A percentile compares a stretch with the other conserved stretches of the same genome.
phyloP scores from a whole-genome alignment of 2,113 vertebrate genomes.

The Ageneiosus marmoratus region DNA sequence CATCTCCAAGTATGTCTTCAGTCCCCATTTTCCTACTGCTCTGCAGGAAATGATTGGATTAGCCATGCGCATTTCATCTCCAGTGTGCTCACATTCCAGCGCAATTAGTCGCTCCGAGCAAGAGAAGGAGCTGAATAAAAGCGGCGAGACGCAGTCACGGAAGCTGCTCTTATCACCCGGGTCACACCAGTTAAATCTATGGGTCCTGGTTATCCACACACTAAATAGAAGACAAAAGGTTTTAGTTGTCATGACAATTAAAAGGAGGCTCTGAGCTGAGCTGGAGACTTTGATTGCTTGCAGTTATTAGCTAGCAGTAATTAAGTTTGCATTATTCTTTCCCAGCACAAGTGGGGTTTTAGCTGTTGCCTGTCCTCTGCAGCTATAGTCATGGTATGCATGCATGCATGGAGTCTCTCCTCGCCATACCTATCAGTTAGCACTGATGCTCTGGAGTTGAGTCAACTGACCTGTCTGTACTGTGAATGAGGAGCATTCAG shows the following conservation, averaged over 20 bases:
- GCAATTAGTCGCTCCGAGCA: slow-evolving; percentile 67
- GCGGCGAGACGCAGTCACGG: slow-evolving; percentile 49
- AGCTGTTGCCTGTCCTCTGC: slow-evolving; percentile 51
- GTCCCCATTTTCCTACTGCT: slow-evolving; percentile 56
- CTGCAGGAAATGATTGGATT: slow-evolving; percentile 66
- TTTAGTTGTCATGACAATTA: slow-evolving; percentile 70
- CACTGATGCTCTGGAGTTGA: slow-evolving; percentile 50
- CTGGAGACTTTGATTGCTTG: slow-evolving; percentile 63
- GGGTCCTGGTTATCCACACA: slow-evolving; percentile 58
- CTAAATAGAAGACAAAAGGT: slow-evolving; percentile 66
- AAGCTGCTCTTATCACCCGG: slow-evolving; percentile 61
- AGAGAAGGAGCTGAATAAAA: slow-evolving; percentile 61
- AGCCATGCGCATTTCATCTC: slow-evolving; percentile 65
- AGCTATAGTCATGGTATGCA: slow-evolving; percentile 45
- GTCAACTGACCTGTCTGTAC: slow-evolving; percentile 44
- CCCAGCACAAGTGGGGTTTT: slow-evolving; percentile 54
- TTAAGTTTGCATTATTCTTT: slow-evolving; percentile 72
- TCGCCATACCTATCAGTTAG: slow-evolving; percentile 40
- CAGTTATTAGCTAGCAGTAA: slow-evolving; percentile 74
- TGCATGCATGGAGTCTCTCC: slow-evolving; percentile 8
- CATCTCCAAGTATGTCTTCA: slow-evolving; percentile 53
- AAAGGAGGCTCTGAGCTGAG: slow-evolving; percentile 64
- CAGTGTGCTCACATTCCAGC: slow-evolving; percentile 62
- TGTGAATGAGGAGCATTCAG: slow-evolving; percentile 49
- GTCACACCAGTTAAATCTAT: slow-evolving; percentile 60